Evolutionary conservation across 2,888 invertebrate genomes (phyloP).

Genomic region (Lasioglossum zephyrum): DNA sequence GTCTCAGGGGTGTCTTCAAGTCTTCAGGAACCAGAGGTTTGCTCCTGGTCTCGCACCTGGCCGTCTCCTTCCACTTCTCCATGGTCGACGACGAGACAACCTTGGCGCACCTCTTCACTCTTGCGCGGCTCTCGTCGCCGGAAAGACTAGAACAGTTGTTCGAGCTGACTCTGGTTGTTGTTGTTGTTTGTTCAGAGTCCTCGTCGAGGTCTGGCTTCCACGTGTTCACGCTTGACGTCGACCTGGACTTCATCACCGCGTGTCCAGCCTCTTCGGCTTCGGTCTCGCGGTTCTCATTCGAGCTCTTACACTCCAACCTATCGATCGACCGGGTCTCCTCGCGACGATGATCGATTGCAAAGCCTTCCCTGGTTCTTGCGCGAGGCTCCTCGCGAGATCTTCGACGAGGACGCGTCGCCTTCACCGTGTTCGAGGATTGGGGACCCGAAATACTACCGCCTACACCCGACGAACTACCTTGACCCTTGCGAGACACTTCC

Average conservation of each 20-base stretch:
- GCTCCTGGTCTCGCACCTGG: constrained; percentile 76
- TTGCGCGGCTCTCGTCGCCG: constrained; percentile 68
- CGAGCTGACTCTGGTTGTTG: constrained; percentile 47
- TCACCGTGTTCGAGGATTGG: constrained; percentile 79
- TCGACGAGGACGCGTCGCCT: constrained; percentile 72
- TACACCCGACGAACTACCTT: constrained; percentile 52
- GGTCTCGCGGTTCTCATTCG: constrained; percentile 24
- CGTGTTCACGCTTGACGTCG: constrained; percentile 77
- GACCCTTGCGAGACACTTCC: constrained; percentile 74
- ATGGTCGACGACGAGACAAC: constrained; percentile 77
- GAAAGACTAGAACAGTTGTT: constrained; percentile 75
- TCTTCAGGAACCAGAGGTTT: constrained; percentile 76
- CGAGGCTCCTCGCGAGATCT: constrained; percentile 75
- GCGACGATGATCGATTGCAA: constrained; percentile 51
- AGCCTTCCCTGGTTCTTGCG: constrained; percentile 76
- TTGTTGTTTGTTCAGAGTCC: constrained; percentile 51
- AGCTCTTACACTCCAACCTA: constrained; percentile 56
- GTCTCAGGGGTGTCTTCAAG: constrained; percentile 78
- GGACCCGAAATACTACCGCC: constrained; percentile 52
- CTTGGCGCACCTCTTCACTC: constrained; percentile 75
- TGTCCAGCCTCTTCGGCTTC: constrained; percentile 32
- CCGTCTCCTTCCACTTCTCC: constrained; percentile 80
- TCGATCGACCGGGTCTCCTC: constrained; percentile 66
- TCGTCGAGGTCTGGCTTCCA: constrained; percentile 74
- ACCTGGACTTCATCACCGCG: constrained; percentile 77